Base-by-base conservation (phyloP, 2,113 vertebrate species). In the Dinomys branickii region DNA sequence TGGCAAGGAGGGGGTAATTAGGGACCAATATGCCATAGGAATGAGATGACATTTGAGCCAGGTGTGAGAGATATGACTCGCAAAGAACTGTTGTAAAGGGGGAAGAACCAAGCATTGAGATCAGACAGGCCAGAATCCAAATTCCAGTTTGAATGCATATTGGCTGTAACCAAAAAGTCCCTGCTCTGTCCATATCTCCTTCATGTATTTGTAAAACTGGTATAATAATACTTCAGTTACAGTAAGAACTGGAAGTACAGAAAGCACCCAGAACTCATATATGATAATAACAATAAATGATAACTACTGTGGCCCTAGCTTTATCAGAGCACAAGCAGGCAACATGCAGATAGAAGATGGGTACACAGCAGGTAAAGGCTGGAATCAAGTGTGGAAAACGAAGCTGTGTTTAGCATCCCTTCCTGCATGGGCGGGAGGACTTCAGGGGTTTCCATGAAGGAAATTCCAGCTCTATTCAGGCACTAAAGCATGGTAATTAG, bases 191-290 rank as follows among this genome's bases (percentile, higher is more conserved):
- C 78, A 0, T 73, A 11, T 73, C 56, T 69, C n/a, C 0, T 90
- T 90, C 78, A 69, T 63, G 85, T 83, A 69, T 54, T 54, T 88
- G 12, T 90, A 94, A 83, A 83, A 91, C 58, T 59, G 84, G 50
- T 69, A 17, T 63, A 35, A 35, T 75, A 38, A 67, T 92, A 54
- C 52, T 86, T 69, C 82, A 82, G 35, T 56, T 82, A 19, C 69
- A 71, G 7, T 85, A 77, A 86, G 89, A 97, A 81, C 41, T 94
- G 35, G 35, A 91, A 90, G 65, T 47, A 77, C 0, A 86, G 90
- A 94, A 94, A 92, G 30, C 81, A 85, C n/a, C 52, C 35, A 87
- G 44, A 91, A 93, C 20, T 85, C 33, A 85, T 24, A 30, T 50
- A 14, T 65, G 28, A 56, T 59, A 65, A 87, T 44, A 92, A 81